Evolutionary conservation across 2,888 invertebrate species (phyloP).

Genomic region (Diarsia mendica): DNA sequence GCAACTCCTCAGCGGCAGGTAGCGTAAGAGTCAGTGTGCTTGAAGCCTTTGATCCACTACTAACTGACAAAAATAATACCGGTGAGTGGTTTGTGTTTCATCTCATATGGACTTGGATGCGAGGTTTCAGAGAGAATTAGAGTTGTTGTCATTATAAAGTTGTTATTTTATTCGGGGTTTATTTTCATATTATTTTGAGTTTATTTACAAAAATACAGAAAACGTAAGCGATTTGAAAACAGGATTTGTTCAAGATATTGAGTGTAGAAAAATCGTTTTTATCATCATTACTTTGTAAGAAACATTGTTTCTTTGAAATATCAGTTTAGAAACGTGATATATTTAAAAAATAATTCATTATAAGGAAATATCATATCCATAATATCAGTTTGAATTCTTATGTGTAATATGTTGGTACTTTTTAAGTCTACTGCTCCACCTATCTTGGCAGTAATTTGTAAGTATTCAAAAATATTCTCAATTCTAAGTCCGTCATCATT

Average conservation of each 20-base stretch:
- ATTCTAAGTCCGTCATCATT: slow-evolving; percentile 57
- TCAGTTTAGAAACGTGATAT: slow-evolving; percentile 28
- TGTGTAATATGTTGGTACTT: slow-evolving; percentile 33
- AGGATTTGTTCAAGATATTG: background rate
- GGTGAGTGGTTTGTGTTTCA: slow-evolving; percentile 88
- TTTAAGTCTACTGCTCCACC: slow-evolving; percentile 23
- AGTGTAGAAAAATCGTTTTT: background rate
- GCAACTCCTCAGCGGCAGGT: slow-evolving; percentile 80
- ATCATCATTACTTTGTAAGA: slow-evolving; percentile 2
- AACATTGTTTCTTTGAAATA: background rate
- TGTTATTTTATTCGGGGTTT: too few species aligned
- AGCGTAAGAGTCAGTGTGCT: slow-evolving; percentile 93
- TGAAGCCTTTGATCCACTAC: slow-evolving; percentile 96
- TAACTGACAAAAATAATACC: slow-evolving; percentile 90
- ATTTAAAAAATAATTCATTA: slow-evolving; percentile 26
- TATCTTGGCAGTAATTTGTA: slow-evolving; percentile 38
- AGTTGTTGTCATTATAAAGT: too few species aligned
- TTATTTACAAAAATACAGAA: background rate
- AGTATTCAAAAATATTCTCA: slow-evolving; percentile 40
- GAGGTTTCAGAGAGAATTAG: slow-evolving; percentile 3
- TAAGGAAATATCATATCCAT: background rate
- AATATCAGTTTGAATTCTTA: slow-evolving; percentile 3
- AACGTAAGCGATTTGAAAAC: background rate
- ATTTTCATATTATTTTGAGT: too few species aligned
- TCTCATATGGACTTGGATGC: slow-evolving; percentile 62